Base-by-base conservation (phyloP, 2,797 vertebrate genomes). In the Lophura swinhoii region DNA sequence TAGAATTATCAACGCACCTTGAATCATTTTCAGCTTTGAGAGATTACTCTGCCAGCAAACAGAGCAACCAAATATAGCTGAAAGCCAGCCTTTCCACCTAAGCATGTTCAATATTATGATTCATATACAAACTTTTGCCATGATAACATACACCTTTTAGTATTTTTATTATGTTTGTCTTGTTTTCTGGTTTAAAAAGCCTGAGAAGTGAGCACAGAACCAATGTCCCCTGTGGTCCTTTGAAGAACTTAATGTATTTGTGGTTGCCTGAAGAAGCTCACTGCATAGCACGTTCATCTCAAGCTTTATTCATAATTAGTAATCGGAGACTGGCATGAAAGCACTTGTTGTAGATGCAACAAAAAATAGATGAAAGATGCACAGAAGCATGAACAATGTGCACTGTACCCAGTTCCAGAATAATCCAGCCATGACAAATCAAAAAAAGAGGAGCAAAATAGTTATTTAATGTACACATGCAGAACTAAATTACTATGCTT, bases 101-200 rank as follows among this genome's bases (percentile, higher is more conserved):
- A 74, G 35, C 18, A 71, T 7, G 58, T 58, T 70, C 87, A 84
- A 2, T 60, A 60, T 5, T 87, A 64, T 26, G 16, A 28, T 53
- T 76, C 44, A 33, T 28, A 87, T 20, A 68, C 43, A 60, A 73
- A 82, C 21, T 49, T 83, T 53, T 68, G 35, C 64, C 64, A 56
- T 41, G 44, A n/a, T 26, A 84, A 67, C n/a, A 70, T 17, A 51
- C 5, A 73, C 29, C 6, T 86, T 72, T 56, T 16, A 88, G 48
- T 67, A 70, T 41, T 71, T 55, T 44, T 76, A 60, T 73, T 63
- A 56, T 0, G 0, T 29, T 73, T 73, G 16, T 28, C 51, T 90
- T 73, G 29, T 79, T 74, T 90, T 87, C 29, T 73, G 10, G 63
- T 84, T 33, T 53, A 86, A 66, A 86, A 89, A 70, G n/a, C 16